Evolutionary conservation across 1,140 invertebrate genomes (phyloP).

Genomic region (Eubasilissa regina): DNA sequence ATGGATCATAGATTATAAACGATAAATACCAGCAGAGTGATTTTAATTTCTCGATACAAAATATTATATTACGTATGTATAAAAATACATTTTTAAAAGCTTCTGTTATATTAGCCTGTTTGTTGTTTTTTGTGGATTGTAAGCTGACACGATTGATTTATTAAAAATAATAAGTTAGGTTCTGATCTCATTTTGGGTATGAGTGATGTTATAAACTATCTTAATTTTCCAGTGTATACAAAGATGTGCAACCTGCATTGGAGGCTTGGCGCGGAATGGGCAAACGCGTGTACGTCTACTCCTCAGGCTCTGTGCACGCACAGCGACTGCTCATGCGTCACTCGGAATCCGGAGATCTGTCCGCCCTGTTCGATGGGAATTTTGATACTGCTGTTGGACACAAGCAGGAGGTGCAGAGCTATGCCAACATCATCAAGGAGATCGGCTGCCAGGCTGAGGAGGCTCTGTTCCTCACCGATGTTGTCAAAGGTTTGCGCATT

Average conservation of each 20-base stretch:
- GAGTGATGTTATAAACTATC: not conserved
- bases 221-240: constrained; percentile 80
- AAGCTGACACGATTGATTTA: too few species aligned
- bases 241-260: constrained; percentile 85
- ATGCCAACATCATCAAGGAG: constrained; percentile 82
- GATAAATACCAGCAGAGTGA: too few species aligned
- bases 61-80: too few species aligned
- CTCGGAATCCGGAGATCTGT: constrained; percentile 83
- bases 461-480: constrained; percentile 90
- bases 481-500: constrained; percentile 78
- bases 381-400: constrained; percentile 90
- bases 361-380: constrained; percentile 82
- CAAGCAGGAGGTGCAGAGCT: constrained; percentile 83
- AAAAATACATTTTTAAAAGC: too few species aligned
- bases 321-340: constrained; percentile 91
- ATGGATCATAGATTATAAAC: too few species aligned
- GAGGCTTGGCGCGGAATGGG: constrained; percentile 78
- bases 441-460: constrained; percentile 77
- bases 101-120: too few species aligned
- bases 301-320: constrained; percentile 91
- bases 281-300: constrained; percentile 89
- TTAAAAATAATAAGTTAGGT: too few species aligned
- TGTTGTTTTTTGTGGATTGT: too few species aligned
- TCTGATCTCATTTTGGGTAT: too few species aligned
- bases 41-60: too few species aligned